These are phyloP conservation scores for Squalus acanthias DNA, from an alignment of 2,797 vertebrate genomes.

Conservation along the genomic window DNA sequence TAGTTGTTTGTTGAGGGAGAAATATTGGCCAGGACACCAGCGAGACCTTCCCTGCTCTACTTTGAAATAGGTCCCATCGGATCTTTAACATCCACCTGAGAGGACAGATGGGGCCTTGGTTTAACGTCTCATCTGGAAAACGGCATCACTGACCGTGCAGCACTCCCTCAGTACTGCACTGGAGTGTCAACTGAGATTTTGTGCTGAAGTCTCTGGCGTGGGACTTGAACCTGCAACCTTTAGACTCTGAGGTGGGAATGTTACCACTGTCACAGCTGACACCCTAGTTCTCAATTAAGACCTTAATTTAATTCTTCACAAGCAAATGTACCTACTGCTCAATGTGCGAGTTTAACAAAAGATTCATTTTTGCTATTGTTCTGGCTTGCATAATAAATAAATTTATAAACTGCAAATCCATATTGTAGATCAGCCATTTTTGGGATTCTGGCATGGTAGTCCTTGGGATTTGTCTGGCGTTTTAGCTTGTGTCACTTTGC, in stretches of 20 bases:
- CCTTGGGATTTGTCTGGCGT: not conserved
- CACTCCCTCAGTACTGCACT: not conserved
- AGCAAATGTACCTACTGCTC: too few relatives aligned
- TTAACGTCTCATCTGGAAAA: not conserved
- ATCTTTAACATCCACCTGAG: not conserved
- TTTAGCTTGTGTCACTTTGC: not conserved
- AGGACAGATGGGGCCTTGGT: not conserved
- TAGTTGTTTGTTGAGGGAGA: not conserved
- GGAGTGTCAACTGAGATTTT: not conserved
- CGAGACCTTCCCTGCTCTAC: not conserved
- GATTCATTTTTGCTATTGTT: not conserved
- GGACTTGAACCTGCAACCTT: not conserved
- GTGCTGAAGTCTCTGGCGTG: not conserved
- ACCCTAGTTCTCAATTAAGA: not conserved
- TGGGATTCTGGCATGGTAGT: not conserved
- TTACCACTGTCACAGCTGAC: not conserved
- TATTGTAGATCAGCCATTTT: not conserved
- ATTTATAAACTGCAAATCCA: not conserved
- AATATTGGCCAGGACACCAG: not conserved
- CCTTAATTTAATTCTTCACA: not conserved
- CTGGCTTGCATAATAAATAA: too few relatives aligned
- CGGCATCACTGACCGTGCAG: not conserved
- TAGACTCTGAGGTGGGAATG: not conserved
- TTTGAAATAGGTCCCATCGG: not conserved
- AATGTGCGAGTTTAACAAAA: not conserved